These are phyloP conservation scores for Vidua chalybeata DNA, from an alignment of 2,113 vertebrate genomes.

Conservation along the genomic window DNA sequence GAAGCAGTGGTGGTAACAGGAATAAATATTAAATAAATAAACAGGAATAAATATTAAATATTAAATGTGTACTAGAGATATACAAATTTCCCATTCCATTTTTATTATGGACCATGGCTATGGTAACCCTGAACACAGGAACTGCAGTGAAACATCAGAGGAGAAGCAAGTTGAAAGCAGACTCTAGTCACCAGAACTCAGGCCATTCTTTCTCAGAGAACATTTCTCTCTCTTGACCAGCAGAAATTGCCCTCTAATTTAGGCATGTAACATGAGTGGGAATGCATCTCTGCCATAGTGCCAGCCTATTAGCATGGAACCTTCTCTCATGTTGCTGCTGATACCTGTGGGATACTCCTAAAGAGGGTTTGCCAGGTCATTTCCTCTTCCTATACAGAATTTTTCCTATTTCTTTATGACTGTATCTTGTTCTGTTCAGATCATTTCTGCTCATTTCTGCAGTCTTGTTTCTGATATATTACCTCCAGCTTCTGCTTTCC, in stretches of 20 bases:
- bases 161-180: background rate
- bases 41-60: background rate
- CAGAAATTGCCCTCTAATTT: background rate
- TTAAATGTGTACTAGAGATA: background rate
- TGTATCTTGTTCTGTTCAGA: background rate
- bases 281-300: background rate
- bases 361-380: background rate
- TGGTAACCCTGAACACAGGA: background rate
- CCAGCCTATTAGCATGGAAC: background rate
- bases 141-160: background rate
- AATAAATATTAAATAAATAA: background rate
- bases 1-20: background rate
- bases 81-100: background rate
- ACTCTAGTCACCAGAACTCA: background rate
- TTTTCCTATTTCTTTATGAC: background rate
- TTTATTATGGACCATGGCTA: background rate
- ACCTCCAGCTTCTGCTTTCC: background rate
- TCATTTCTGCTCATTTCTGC: background rate
- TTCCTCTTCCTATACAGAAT: background rate
- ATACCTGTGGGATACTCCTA: background rate
- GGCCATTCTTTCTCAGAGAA: background rate
- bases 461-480: slow-evolving; percentile 7
- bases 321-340: background rate
- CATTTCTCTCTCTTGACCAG: background rate
- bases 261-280: background rate